phyloP scores from a whole-genome alignment of 2,113 vertebrate genomes.

The Cathartes aura region DNA sequence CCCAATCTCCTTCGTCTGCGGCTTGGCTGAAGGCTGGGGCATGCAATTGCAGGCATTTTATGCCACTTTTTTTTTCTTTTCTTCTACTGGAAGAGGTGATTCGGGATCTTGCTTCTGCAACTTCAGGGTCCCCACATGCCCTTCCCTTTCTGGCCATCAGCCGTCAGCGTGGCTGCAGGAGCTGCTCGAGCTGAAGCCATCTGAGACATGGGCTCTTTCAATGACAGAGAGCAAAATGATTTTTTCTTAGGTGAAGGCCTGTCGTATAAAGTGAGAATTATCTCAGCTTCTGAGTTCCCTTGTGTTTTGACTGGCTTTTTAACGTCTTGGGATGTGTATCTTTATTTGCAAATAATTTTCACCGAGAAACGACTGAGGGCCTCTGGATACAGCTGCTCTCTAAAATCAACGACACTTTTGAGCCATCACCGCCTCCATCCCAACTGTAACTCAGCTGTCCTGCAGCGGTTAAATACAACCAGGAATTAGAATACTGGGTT shows the following conservation, averaged over 20 bases:
- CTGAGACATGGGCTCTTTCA: background rate
- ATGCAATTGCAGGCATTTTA: background rate
- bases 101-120: background rate
- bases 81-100: background rate
- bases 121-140: background rate
- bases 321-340: background rate
- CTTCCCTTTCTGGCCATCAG: background rate
- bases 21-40: background rate
- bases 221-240: background rate
- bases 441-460: background rate
- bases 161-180: background rate
- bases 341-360: background rate
- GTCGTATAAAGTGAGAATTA: background rate
- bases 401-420: background rate
- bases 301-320: background rate
- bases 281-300: background rate
- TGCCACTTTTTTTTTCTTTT: too few relatives aligned
- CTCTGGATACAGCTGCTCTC: background rate
- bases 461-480: background rate
- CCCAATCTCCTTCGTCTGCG: background rate
- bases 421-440: background rate
- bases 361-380: background rate
- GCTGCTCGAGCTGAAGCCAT: rapidly evolving
- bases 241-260: background rate
- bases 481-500: background rate